Base-by-base conservation (phyloP, 2,888 invertebrate species). In the Dinocampus coccinellae region DNA sequence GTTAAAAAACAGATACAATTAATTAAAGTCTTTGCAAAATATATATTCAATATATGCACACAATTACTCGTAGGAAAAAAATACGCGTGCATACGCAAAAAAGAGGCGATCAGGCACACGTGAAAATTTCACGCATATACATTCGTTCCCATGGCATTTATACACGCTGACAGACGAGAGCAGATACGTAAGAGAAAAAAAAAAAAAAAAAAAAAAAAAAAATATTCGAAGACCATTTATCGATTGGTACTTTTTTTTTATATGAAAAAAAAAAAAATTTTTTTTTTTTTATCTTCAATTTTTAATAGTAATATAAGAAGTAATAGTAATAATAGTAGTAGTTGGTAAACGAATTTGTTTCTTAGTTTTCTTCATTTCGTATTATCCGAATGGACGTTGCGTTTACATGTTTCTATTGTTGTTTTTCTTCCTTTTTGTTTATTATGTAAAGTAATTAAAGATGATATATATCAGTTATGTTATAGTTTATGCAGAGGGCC, bases 371-470 rank as follows among this genome's bases (percentile, higher is more conserved):
- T 74, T 71, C 68, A 71, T 73, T 75, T 63, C 60, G 58, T 75
- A 63, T 74, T 74, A 79, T 77, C 72, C 75, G 75, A 69, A 58
- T 74, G 73, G 76, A 77, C 74, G 75, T 73, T 72, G 72, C 74
- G 74, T 76, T 71, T 76, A 76, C 73, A 74, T 74, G 69, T 76
- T 77, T 73, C 76, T 73, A 71, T 78, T 76, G 62, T 69, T 76
- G 70, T 74, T 71, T 69, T 79, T 78, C 72, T 75, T 74, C 74
- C 73, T 74, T 75, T 79, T 78, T 80, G 83, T 83, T 83, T 82
- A 85, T 85, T 85, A 82, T 84, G 84, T 87, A 86, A 85, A 86
- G 87, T 85, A 86, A 84, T 86, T 83, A 85, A 84, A 85, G 81
- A 78, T 84, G 84, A 66, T 47, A 85, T 82, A 84, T 85, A 85